Base-by-base conservation (phyloP, 2,888 invertebrate genomes). In the Chalcis sispes region DNA sequence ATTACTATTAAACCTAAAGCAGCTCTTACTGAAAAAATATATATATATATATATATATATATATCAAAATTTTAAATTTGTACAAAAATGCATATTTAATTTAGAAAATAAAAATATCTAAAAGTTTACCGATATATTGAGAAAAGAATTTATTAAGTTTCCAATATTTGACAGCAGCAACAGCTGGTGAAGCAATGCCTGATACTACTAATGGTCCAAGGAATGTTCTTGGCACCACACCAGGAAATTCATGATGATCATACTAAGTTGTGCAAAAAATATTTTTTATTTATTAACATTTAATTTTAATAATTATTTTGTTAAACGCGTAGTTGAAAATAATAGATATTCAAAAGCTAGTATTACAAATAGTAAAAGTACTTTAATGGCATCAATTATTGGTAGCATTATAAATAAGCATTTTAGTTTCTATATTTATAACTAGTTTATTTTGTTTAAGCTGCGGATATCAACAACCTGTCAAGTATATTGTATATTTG, bases 201-300 rank as follows among this genome's bases (percentile, higher is more conserved):
- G 97, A 94, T 81, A 99, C 91, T 77, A 94, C 90, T 27, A 98
- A 88, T 40, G 99, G 96, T 25, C 99, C 99, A 75, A 99, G 88
- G 89, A 99, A 99, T 32, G 97, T 95, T 80, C 99, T 92, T 66
- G 99, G 99, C 74, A 99, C 99, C 77, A 99, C 98, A 77, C 99
- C 95, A 84, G 99, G 97, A 91, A 96, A 99, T 87, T 98, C 96
- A 88, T 95, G 92, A 90, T 99, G 99, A 90, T 99, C 99, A 89
- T 98, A 99, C 97, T 98, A 61, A 70, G 77, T 67, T 10, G 29
- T 48, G n/a, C n/a, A n/a, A n/a, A 64, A 77, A 67, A 65, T 56
- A 54, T 32, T 23, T 52, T 29, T 23, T 27, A 29, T 42, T 42
- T 36, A 32, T 46, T 32, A 23, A 7, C 10, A 36, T 36, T 29